Conservation (phyloP, 2,113 vertebrate genomes). For the Chinchilla lanigera region DNA sequence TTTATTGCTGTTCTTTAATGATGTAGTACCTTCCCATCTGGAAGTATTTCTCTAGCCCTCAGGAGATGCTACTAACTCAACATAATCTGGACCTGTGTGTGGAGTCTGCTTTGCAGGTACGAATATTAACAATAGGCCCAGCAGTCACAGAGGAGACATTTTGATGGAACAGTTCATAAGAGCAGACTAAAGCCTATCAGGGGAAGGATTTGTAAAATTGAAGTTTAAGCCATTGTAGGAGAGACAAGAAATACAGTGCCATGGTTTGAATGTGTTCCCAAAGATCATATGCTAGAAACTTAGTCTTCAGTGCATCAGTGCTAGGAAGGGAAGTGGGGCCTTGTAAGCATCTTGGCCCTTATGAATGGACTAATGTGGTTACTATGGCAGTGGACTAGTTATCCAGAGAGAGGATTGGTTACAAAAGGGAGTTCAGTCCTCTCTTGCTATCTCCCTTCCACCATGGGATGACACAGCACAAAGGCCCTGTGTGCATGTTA, state of each 20-base stretch:
- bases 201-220: not conserved
- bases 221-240: not conserved
- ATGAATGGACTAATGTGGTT: not conserved
- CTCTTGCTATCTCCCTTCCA: not conserved
- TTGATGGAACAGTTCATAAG: not conserved
- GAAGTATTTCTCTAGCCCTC: not conserved
- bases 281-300: not conserved
- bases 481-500: not conserved
- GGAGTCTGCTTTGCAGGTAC: not conserved
- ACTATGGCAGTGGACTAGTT: not conserved
- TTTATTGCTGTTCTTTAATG: not conserved
- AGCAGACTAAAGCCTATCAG: not conserved
- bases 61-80: not conserved
- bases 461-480: not conserved
- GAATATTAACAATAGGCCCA: not conserved
- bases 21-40: not conserved
- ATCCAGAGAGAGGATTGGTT: not conserved
- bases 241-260: not conserved
- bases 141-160: not conserved
- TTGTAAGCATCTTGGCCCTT: not conserved
- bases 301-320: not conserved
- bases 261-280: not conserved
- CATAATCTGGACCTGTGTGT: not conserved
- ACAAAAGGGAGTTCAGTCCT: not conserved
- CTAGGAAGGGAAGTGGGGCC: not conserved